Percentiles rank a stretch among this genome's conserved stretches.
These are phyloP conservation scores for Anoplolepis gracilipes DNA, from an alignment of 1,140 invertebrate genomes.

Conservation along the genomic window DNA sequence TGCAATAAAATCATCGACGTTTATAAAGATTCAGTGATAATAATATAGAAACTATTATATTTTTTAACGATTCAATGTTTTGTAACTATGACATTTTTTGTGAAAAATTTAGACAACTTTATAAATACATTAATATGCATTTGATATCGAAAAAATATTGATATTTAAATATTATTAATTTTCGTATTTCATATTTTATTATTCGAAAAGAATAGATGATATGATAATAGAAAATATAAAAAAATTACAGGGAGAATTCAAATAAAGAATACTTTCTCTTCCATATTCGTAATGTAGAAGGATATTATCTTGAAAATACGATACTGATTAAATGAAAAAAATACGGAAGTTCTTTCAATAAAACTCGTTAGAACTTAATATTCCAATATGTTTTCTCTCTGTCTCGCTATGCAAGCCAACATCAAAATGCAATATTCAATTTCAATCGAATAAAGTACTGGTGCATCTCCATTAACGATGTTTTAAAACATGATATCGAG, in stretches of 20 bases:
- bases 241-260: not conserved
- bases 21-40: not conserved
- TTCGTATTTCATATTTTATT: slow-evolving; percentile 26
- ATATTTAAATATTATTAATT: not conserved
- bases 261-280: slow-evolving; percentile 1
- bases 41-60: not conserved
- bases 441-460: slow-evolving; percentile 38
- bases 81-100: not conserved
- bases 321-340: slow-evolving; percentile 29
- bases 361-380: slow-evolving; percentile 46
- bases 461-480: slow-evolving; percentile 8
- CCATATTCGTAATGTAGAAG: too few relatives aligned
- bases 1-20: not conserved
- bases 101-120: not conserved
- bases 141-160: not conserved
- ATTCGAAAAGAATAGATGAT: not conserved
- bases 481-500: not conserved
- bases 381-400: slow-evolving; percentile 21
- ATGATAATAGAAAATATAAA: not conserved
- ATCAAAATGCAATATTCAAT: slow-evolving; percentile 37
- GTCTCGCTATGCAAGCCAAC: not conserved
- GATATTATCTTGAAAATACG: slow-evolving; percentile 5
- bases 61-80: not conserved
- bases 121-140: not conserved
- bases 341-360: slow-evolving; percentile 24